phyloP scores from a whole-genome alignment of 2,888 invertebrate species.

The Zeuzera pyrina region DNA sequence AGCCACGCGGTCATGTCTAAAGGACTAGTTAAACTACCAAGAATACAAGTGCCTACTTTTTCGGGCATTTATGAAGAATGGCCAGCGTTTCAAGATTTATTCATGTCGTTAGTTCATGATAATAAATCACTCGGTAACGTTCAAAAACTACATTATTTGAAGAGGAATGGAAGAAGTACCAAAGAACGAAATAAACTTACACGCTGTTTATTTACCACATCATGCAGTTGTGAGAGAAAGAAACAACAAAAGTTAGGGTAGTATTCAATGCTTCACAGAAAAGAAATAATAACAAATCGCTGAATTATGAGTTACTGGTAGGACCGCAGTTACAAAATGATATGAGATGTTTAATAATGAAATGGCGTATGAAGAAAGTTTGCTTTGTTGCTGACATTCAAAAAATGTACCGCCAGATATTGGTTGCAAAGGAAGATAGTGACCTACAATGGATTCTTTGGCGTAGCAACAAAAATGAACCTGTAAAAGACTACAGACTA shows the following conservation, averaged over 20 bases:
- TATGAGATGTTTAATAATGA: constrained; percentile 4
- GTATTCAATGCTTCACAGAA: constrained; percentile 4
- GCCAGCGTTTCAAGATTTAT: neutral
- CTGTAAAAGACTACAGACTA: neutral
- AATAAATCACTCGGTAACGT: neutral
- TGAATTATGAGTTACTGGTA: constrained; percentile 3
- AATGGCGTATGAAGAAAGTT: constrained; percentile 3
- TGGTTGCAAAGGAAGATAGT: constrained; percentile 11
- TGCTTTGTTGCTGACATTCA: constrained; percentile 4
- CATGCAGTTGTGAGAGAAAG: too few species aligned
- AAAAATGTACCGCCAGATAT: constrained; percentile 13
- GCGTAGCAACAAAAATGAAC: neutral
- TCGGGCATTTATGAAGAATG: neutral
- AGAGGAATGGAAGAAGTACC: neutral
- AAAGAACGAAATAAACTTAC: too few species aligned
- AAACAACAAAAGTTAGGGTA: too few species aligned
- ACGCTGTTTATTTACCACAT: too few species aligned
- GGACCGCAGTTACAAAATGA: constrained; percentile 5
- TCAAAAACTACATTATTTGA: neutral
- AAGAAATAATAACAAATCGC: constrained; percentile 1
- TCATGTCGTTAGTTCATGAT: neutral
- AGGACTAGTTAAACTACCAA: neutral
- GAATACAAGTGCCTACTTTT: neutral
- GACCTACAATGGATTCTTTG: constrained; percentile 7
- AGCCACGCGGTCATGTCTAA: too few species aligned